phyloP scores from a whole-genome alignment of 2,113 vertebrate species.

The Apteryx owenii region DNA sequence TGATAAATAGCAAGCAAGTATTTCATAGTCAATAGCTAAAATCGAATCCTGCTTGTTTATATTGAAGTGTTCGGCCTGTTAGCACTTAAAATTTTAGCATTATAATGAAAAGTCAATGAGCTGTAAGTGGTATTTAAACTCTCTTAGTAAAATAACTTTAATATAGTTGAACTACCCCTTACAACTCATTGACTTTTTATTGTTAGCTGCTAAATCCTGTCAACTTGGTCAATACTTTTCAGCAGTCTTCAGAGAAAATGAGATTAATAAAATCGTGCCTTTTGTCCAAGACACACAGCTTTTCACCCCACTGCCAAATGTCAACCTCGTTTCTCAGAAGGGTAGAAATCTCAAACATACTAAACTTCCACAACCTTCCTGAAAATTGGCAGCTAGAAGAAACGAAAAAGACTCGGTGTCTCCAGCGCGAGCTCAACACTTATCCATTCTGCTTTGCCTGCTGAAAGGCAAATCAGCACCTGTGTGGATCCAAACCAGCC shows the following conservation, averaged over 20 bases:
- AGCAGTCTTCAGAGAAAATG: neutral
- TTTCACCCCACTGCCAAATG: neutral
- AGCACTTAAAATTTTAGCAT: neutral
- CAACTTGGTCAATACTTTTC: neutral
- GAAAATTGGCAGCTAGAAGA: neutral
- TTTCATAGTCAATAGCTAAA: neutral
- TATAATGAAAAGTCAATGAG: neutral
- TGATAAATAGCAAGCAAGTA: neutral
- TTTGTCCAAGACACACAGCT: neutral
- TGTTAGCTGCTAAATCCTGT: neutral
- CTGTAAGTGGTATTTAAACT: neutral
- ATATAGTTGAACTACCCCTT: neutral
- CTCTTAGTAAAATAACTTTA: neutral
- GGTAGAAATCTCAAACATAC: neutral
- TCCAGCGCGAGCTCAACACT: neutral
- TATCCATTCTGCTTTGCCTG: neutral
- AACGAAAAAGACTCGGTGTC: neutral
- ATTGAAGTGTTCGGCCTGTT: neutral
- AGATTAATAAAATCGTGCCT: neutral
- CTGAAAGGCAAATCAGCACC: slow-evolving; percentile 45
- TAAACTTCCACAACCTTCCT: neutral
- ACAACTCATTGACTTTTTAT: neutral
- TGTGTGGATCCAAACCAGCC: neutral
- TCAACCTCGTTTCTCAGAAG: neutral
- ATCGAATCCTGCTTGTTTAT: neutral